Evolutionary conservation across 2,888 invertebrate genomes (phyloP).

Genomic region (Caprella mutica): DNA sequence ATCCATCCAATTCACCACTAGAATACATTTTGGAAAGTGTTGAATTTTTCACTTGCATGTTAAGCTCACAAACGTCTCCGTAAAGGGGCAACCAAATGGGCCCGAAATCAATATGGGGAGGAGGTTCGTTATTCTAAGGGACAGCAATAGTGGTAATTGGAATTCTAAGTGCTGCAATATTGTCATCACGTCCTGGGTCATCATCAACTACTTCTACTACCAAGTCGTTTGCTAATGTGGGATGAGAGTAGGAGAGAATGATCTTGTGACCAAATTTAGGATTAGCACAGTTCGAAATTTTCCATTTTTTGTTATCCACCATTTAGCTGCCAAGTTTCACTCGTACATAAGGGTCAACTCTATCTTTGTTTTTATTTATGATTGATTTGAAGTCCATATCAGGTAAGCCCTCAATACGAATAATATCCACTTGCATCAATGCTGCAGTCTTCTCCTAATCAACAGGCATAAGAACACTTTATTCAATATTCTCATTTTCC

Average conservation of each 20-base stretch:
- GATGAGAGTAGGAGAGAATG: conserved; percentile 1
- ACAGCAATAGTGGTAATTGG: background rate
- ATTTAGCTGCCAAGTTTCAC: background rate
- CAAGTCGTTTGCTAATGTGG: background rate
- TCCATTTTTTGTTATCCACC: conserved; percentile 8
- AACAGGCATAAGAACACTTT: background rate
- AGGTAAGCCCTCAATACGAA: conserved; percentile 5
- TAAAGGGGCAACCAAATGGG: conserved; percentile 12
- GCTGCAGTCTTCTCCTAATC: background rate
- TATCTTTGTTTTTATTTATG: background rate
- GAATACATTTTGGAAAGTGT: background rate
- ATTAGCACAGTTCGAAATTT: conserved; percentile 1
- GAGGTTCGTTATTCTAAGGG: background rate
- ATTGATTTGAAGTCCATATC: conserved; percentile 13
- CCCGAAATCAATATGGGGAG: conserved; percentile 8
- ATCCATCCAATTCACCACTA: background rate
- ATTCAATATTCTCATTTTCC: conserved; percentile 1
- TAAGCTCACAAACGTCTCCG: conserved; percentile 12
- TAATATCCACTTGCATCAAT: background rate
- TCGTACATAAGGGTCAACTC: conserved; percentile 12
- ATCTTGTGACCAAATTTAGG: conserved; percentile 9
- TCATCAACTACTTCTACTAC: conserved; percentile 10
- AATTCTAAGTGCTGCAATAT: conserved; percentile 6
- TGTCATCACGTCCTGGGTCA: conserved; percentile 11
- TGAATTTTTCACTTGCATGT: background rate